Evolutionary conservation across 2,797 vertebrate genomes (phyloP).

Genomic region (Neostethus bicornis): DNA sequence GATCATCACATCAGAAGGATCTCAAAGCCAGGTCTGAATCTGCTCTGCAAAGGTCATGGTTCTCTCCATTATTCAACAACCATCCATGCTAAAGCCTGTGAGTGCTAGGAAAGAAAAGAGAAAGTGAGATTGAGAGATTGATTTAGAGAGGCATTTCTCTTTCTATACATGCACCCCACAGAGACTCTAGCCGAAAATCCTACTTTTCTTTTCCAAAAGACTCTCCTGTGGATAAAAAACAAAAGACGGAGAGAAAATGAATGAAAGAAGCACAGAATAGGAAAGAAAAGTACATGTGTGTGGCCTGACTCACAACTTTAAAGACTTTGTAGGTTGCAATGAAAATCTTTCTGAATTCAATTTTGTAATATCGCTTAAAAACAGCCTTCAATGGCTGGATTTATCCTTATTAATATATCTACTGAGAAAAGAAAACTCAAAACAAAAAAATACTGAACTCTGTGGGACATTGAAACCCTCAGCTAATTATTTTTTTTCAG

Average conservation of each 20-base stretch:
- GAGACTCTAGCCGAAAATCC: conserved; percentile 44
- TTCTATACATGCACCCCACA: conserved; percentile 42
- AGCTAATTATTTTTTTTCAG: too few species aligned
- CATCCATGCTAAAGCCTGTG: conserved; percentile 45
- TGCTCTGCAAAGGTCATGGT: conserved; percentile 74
- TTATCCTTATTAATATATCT: too few species aligned
- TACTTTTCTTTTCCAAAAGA: conserved; percentile 23
- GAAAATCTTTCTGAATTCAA: too few species aligned
- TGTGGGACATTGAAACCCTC: too few species aligned
- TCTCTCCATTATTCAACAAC: conserved; percentile 77
- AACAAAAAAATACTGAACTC: too few species aligned
- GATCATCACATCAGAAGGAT: conserved; percentile 63
- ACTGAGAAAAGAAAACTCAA: too few species aligned
- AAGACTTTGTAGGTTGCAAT: too few species aligned
- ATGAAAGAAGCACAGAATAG: conserved; percentile 16
- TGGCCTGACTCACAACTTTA: conserved; percentile 27
- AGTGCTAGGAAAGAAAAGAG: conserved; percentile 41
- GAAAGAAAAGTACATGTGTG: conserved; percentile 17
- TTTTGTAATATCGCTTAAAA: too few species aligned
- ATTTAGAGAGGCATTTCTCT: conserved; percentile 44
- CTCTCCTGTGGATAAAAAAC: conserved; percentile 46
- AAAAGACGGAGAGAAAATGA: conserved; percentile 38
- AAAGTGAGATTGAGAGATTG: conserved; percentile 34
- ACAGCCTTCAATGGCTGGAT: too few species aligned
- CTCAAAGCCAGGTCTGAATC: conserved; percentile 60